Base-by-base conservation (phyloP, 2,113 vertebrate species). In the Lepisosteus osseus region DNA sequence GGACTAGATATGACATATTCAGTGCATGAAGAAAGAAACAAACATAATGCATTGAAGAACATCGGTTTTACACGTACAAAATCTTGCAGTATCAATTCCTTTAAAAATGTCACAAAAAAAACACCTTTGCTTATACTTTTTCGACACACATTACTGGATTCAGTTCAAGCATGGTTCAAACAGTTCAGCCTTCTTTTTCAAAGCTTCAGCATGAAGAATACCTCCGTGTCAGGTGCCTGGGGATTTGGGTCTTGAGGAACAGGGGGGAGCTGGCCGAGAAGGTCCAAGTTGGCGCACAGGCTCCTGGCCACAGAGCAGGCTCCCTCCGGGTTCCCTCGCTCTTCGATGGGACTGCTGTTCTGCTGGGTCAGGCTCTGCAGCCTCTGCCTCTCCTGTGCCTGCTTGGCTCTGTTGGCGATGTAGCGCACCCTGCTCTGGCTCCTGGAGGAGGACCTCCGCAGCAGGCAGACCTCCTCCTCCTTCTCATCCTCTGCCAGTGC, bases 381-480 rank as follows among this genome's bases (percentile, higher is more conserved):
- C 76, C 92, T 78, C 80, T 93, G 95, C 44, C 94, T 86, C 74
- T 98, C 95, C 77, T 96, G 95, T 0, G 95, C 95, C 72, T 95
- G 94, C 81, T 92, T 94, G 2, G 96, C 95, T 6, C 94, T 72
- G 86, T 95, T 96, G 74, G 95, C 95, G 0, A 98, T 95, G 83
- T 96, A 96, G 0, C 96, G 92, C 65, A 98, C 95, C 0, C 95
- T 83, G 76, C 95, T 98, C 79, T 97, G 96, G 74, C 96, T 98
- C 70, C 95, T 90, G 0, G 96, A 98, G 0, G 97, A 96, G 0
- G 93, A 93, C 3, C 96, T 85, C 3, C 94, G 84, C n/a, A 95
- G 81, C 65, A 94, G 84, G 0, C 67, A 79, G 29, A 80, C 78
- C 13, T 90, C 86, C 7, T 70, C 67, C 5, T 44, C 13, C 6